Percentiles rank a stretch among this genome's conserved stretches.
phyloP scores from a whole-genome alignment of 2,797 vertebrate species.

The Salmo trutta region DNA sequence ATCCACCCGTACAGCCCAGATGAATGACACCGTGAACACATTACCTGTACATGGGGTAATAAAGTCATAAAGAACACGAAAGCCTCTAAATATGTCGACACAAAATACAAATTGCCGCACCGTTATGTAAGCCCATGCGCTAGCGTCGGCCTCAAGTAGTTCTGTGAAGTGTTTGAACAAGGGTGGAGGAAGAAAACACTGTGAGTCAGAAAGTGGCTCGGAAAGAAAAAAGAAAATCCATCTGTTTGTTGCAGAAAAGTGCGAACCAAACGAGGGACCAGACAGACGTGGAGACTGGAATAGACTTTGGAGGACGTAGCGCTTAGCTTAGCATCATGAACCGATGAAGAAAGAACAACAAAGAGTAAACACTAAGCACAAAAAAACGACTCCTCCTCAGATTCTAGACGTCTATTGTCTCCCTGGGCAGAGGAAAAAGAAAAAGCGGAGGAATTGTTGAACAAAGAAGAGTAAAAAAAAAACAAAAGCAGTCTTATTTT shows the following conservation, averaged over 20 bases:
- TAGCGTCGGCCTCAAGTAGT: not conserved
- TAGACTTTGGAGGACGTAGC: conserved; percentile 7
- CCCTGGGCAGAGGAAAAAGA: conserved; percentile 18
- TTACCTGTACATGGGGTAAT: not conserved
- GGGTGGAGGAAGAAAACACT: conserved; percentile 35
- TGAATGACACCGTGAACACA: not conserved
- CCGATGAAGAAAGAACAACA: conserved; percentile 1
- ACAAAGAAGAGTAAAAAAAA: conserved; percentile 9
- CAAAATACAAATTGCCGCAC: not conserved
- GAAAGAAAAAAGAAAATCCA: conserved; percentile 21
- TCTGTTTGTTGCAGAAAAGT: conserved; percentile 28
- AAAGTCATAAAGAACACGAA: not conserved
- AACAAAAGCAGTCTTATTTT: not conserved
- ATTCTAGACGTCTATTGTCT: conserved; percentile 9
- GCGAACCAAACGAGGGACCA: not conserved
- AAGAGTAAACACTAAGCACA: conserved; percentile 12
- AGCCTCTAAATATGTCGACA: not conserved
- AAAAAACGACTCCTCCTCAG: not conserved
- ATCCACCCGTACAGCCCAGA: not conserved
- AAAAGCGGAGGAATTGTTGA: conserved; percentile 3
- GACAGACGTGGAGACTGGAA: not conserved
- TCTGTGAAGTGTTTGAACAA: conserved; percentile 42
- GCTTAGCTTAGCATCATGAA: conserved; percentile 17
- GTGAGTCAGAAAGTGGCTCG: conserved; percentile 29
- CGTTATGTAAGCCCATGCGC: conserved; percentile 2